Percentiles rank a stretch among this genome's conserved stretches.
Evolutionary conservation across 2,113 vertebrate genomes (phyloP).

Genomic region (Hyperoodon ampullatus): DNA sequence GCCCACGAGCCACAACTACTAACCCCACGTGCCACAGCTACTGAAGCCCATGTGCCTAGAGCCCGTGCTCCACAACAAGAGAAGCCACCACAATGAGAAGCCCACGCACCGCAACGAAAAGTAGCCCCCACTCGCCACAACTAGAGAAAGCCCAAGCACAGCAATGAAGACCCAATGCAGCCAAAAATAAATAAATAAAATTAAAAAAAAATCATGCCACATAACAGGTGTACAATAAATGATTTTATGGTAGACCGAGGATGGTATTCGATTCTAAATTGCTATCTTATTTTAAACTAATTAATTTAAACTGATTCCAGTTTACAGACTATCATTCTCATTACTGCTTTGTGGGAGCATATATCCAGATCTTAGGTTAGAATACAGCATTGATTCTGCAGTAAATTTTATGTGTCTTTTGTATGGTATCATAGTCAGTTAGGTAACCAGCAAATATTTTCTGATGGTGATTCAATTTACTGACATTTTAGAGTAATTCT

Average conservation of each 20-base stretch:
- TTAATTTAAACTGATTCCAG: neutral
- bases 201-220: neutral
- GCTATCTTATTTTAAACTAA: neutral
- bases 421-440: neutral
- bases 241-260: neutral
- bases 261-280: neutral
- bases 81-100: too few species aligned
- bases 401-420: neutral
- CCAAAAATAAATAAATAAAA: too few species aligned
- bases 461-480: neutral
- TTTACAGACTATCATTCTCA: neutral
- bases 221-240: neutral
- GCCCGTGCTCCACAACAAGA: too few species aligned
- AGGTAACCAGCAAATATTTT: neutral
- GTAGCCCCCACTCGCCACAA: too few species aligned
- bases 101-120: too few species aligned
- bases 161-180: too few species aligned
- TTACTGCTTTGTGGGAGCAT: neutral
- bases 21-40: too few species aligned
- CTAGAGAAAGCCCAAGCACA: too few species aligned
- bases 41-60: too few species aligned
- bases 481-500: neutral
- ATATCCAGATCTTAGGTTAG: neutral
- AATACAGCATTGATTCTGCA: neutral
- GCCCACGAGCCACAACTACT: too few species aligned